Conservation (phyloP, 2,113 vertebrate species). For the Guaruba guarouba region DNA sequence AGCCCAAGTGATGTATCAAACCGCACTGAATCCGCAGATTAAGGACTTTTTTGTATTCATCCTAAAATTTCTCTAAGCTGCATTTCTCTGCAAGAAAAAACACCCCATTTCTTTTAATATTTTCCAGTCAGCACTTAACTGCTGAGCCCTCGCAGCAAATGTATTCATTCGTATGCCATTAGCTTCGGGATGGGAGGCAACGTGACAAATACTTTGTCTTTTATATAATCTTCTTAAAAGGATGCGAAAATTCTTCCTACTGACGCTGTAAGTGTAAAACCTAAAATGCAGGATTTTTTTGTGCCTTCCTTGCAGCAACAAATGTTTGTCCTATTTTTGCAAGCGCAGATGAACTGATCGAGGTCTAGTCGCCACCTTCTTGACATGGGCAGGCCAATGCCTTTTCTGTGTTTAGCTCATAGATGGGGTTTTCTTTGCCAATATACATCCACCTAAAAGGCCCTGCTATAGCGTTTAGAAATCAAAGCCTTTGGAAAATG, state of each 20-base stretch:
- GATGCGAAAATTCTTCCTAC: neutral
- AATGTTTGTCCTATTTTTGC: neutral
- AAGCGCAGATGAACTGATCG: neutral
- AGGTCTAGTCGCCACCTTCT: neutral
- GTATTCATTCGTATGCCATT: conserved; percentile 15
- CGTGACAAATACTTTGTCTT: conserved; percentile 6
- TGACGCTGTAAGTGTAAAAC: neutral
- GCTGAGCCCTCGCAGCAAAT: conserved; percentile 36
- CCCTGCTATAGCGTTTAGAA: neutral
- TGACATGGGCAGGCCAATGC: neutral
- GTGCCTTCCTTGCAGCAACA: neutral
- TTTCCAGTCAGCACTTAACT: conserved; percentile 16
- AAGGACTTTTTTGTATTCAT: conserved; percentile 17
- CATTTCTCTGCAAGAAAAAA: neutral
- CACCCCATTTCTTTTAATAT: conserved; percentile 1
- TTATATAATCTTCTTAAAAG: conserved; percentile 12
- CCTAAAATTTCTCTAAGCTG: conserved; percentile 11
- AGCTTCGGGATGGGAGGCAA: neutral
- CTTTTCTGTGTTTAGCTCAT: neutral
- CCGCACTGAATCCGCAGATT: neutral
- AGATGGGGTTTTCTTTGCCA: neutral
- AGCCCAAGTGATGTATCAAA: conserved; percentile 21
- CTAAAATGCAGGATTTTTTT: neutral
- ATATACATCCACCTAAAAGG: neutral
- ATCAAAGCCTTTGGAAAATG: neutral